Evolutionary conservation across 2,888 invertebrate genomes (phyloP), one percentile per base, ranked within the genome.

Genomic region (Epistrophella euchroma): DNA sequence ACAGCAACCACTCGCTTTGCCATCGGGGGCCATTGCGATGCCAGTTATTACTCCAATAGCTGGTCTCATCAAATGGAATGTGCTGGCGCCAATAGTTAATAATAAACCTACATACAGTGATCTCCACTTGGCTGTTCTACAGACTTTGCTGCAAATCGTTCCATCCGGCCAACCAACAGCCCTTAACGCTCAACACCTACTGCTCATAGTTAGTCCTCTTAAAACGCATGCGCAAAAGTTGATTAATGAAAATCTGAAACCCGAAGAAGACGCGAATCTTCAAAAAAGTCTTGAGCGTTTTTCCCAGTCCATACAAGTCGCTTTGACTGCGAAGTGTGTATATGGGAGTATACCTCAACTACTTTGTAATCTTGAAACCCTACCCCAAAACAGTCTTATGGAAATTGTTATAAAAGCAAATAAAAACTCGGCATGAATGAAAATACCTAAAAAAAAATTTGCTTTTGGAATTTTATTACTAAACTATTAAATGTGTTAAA

Each of bases 281-380:
- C 94, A 96, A 92, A 93, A 94, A 64, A 89, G 91, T 74, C 92
- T 97, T 81, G 97, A 97, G 91, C 94, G 97, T 89, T 94, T 97
- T 88, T 96, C 97, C 0, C 98, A 98, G 91, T 95, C 97, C 0
- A 94, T 97, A 0, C 97, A 97, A 91, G 95, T 97, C 15, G 96
- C 96, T 0, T 93, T 97, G 40, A 95, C 96, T 19, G 95, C 96
- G 32, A 96, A 96, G 82, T 96, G 96, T 91, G 95, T 97, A 56
- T 96, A 96, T 90, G 97, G 97, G 28, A 97, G 96, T 91, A 94
- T 96, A 88, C 95, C 95, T 80, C 95, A 95, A 89, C 91, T 96
- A 15, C 92, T 96, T 4, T 93, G 94, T 32, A 93, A 94, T 3
- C 89, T 96, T 19, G 94, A 94, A 88, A 93, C 94, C 0, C 91